Conservation (phyloP, 2,797 vertebrate genomes). For the Champsocephalus esox region DNA sequence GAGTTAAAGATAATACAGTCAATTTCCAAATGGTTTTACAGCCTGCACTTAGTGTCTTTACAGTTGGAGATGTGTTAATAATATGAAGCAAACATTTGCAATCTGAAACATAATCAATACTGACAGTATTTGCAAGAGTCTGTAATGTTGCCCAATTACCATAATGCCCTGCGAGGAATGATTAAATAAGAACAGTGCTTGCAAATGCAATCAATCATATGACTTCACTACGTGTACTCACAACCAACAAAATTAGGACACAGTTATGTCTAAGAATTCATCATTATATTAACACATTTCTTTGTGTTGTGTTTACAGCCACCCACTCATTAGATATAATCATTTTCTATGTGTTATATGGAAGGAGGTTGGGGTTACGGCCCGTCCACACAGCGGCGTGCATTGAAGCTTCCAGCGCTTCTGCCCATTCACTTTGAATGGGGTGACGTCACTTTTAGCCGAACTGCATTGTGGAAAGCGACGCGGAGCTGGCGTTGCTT, state of each 20-base stretch:
- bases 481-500: no score
- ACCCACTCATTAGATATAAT: slow-evolving; percentile 7
- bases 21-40: not conserved
- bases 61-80: slow-evolving; percentile 5
- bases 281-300: slow-evolving; percentile 11
- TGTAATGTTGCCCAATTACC: slow-evolving; percentile 24
- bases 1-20: not conserved
- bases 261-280: not conserved
- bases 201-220: slow-evolving; percentile 25
- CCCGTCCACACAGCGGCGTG: no score
- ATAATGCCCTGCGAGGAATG: slow-evolving; percentile 1
- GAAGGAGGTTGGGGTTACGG: slow-evolving; percentile 19
- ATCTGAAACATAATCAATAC: slow-evolving; percentile 27
- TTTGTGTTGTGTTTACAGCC: slow-evolving; percentile 11
- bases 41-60: not conserved
- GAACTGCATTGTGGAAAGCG: no score
- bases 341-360: slow-evolving; percentile 11
- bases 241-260: slow-evolving; percentile 2
- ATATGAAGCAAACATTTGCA: slow-evolving; percentile 18
- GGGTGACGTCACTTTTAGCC: no score
- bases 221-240: not conserved
- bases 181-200: slow-evolving; percentile 13
- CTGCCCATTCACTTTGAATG: no score
- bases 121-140: slow-evolving; percentile 26
- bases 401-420: no score